phyloP scores from a whole-genome alignment of 2,113 vertebrate species.

The Paedocypris sp. region DNA sequence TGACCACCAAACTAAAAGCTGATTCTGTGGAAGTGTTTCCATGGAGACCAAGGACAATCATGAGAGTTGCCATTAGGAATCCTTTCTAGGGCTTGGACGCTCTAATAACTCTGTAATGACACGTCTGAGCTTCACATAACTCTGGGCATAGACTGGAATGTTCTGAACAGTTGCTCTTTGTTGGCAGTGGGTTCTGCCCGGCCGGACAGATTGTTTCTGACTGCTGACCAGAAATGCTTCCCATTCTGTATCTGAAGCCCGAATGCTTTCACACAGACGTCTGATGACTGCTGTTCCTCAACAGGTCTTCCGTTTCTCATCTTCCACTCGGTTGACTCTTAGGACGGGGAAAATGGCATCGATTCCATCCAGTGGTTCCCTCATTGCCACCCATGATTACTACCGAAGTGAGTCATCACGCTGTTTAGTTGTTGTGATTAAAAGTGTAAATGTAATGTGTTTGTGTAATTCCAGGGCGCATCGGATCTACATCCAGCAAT shows the following conservation, averaged over 20 bases:
- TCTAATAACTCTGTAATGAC: too few species aligned
- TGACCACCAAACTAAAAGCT: too few species aligned
- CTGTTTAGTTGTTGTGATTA: not conserved
- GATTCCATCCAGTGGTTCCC: constrained; percentile 88
- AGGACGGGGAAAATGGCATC: constrained; percentile 73
- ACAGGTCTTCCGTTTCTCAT: constrained; percentile 43
- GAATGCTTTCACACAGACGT: not conserved
- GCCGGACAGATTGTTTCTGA: not conserved
- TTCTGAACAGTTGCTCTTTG: too few species aligned
- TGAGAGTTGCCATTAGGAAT: too few species aligned
- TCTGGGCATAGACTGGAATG: too few species aligned
- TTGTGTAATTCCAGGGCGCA: constrained; percentile 62
- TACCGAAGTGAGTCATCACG: constrained; percentile 88
- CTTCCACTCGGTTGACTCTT: constrained; percentile 37
- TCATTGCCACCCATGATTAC: constrained; percentile 87
- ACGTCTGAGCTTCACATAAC: too few species aligned
- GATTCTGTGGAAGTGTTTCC: too few species aligned
- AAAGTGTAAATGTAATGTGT: not conserved
- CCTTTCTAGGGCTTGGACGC: too few species aligned
- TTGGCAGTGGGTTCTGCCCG: not conserved
- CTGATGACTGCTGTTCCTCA: not conserved
- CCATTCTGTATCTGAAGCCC: not conserved
- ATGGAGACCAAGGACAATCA: too few species aligned
- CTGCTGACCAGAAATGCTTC: not conserved
- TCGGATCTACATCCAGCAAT: constrained; percentile 85